These are phyloP conservation scores for Onychostoma macrolepis DNA, from an alignment of 2,113 vertebrate species.

Conservation along the genomic window DNA sequence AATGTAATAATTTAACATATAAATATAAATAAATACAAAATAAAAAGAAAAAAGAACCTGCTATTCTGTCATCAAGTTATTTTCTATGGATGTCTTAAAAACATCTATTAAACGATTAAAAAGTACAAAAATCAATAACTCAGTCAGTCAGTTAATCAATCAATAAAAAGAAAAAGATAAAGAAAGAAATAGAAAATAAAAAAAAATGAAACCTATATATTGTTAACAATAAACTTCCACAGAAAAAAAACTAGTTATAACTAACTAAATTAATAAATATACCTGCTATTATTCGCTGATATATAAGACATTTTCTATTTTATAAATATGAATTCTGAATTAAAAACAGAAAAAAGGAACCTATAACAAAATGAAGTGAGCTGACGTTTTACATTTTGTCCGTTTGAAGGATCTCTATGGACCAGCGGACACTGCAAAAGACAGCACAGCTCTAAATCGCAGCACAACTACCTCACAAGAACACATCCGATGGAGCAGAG, in stretches of 20 bases:
- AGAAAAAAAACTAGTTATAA: neutral
- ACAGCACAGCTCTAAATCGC: constrained; percentile 50
- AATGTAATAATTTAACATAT: no score
- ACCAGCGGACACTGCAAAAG: constrained; percentile 27
- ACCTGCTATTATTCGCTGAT: neutral
- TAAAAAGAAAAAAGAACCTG: no score
- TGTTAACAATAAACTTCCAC: neutral
- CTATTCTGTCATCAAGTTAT: no score
- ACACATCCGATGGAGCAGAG: constrained; percentile 59
- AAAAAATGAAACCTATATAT: neutral
- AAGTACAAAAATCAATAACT: no score
- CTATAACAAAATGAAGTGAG: neutral
- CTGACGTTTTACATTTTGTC: neutral
- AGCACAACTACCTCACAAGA: constrained; percentile 51
- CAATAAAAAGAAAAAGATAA: neutral
- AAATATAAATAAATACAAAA: no score
- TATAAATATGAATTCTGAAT: neutral
- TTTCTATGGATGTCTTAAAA: no score
- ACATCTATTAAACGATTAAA: no score
- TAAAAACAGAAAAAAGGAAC: neutral
- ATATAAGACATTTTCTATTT: neutral
- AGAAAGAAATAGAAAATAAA: neutral
- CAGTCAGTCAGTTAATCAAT: neutral
- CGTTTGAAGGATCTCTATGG: constrained; percentile 60
- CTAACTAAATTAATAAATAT: neutral